Base-by-base conservation (phyloP, 1,140 invertebrate species). In the Scaptomyza pallida region DNA sequence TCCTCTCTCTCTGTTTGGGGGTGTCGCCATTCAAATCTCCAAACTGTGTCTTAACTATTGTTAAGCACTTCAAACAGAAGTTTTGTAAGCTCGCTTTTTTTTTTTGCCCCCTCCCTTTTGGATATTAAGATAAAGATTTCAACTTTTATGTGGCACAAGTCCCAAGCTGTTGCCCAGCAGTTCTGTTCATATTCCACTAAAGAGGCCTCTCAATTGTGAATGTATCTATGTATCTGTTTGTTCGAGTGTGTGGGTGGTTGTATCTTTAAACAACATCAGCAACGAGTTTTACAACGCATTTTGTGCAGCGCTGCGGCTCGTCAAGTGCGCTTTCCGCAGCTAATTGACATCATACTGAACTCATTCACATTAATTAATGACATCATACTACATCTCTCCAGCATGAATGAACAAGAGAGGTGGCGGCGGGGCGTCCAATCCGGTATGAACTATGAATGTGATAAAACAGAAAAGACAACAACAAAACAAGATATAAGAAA, bases 321-420 rank as follows among this genome's bases (percentile, higher is more conserved):
- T 64, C 78, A 72, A 86, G 82, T 88, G 71, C 82, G 75, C 72
- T 88, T 86, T 82, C 81, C 81, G 82, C 81, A 86, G 82, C 82
- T 88, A 88, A 88, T 88, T 88, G 82, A 88, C 82, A 88, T 88
- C 82, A 88, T 88, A 88, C 82, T 88, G 82, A 88, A 88, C 82
- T 88, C 82, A 88, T 88, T 88, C 82, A 88, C 82, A 88, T 88
- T 88, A 88, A 88, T 88, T 88, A 88, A 88, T 88, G 82, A 88
- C 82, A 88, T 88, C 82, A 88, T 88, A 72, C 78, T 57, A 63
- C 85, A 74, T 21, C 19, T 9, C 6, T 30, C 6, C 26, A 30
- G 2, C 26, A 30, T 30, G 78, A 50, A 67, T 62, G 72, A 76
- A 74, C 51, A 76, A 30, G 21, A 30, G 26, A 30, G 70, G 47